Evolutionary conservation across 2,113 vertebrate genomes (phyloP), one percentile per base, ranked within the genome.

Genomic region (Hemiscyllium ocellatum): DNA sequence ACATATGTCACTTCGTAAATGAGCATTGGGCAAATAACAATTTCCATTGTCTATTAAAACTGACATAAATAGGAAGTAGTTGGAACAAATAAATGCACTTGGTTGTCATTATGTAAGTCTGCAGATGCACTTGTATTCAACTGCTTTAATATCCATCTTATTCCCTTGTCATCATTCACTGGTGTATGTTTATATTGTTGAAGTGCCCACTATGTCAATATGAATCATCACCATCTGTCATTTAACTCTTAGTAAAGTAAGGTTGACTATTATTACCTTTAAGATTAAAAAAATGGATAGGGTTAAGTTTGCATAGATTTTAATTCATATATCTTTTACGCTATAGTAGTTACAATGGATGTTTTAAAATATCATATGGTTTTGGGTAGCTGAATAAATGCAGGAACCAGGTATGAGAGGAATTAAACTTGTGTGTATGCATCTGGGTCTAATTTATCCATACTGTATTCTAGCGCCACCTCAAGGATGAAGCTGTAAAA

Each of bases 31-130:
- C 19, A 3, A 33, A 24, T 68, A 94, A 94, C 61, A n/a, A 42
- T 94, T 17, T 94, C n/a, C 66, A 22, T 42, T 20, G n/a, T 66
- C 90, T 68, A n/a, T 66, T 94, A 68, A 66, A n/a, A 68, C 3
- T 68, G 61, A 68, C 7, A 17, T 94, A 24, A 68, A 94, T 66
- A 94, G 90, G 90, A 90, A 94, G n/a, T 94, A n/a, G 65, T 42
- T 68, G 17, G 61, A 94, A 68, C n/a, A 93, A 68, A 13, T 68
- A 93, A 65, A 93, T 50, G 65, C 24, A 93, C 61, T 68, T 20
- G 19, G 33, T 42, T 66, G n/a, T 94, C 20, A 68, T 94, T 94
- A 22, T 94, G 20, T 42, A 24, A 94, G 19, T 94, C 90, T 20
- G 42, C 61, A 42, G 33, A 42, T 33, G 10, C 7, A n/a, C 20